Evolutionary conservation across 1,140 invertebrate genomes (phyloP), one percentile per base, ranked within the genome.

Genomic region (Vollenhovia emeryi): DNA sequence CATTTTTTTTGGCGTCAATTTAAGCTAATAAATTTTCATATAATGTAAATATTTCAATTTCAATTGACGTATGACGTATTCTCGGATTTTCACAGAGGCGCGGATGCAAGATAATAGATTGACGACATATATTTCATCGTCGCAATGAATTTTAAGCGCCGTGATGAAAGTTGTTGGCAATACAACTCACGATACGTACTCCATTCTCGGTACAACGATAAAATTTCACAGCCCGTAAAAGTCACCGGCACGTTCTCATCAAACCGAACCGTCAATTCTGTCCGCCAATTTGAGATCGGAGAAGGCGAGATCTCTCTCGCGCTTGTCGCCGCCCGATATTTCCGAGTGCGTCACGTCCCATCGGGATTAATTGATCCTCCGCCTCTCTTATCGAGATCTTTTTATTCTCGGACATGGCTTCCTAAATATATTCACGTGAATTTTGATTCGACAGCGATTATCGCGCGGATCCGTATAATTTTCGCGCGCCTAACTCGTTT

Each of bases 201-300:
- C 5, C 36, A 43, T 21, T 80, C 13, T 55, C 66, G 13, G 24
- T 80, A 13, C 27, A 73, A 21, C 57, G 24, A 40, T 59, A 74
- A 55, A 84, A 78, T 43, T 79, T 79, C 64, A 66, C 33, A 24
- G 43, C 3, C 40, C 48, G 71, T 73, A 57, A 84, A 87, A 88
- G 30, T 40, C 33, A 80, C 3, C 27, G 30, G 24, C 48, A 66
- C 55, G 64, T 24, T 45, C 21, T 48, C 48, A 71, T 87, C 86
- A 84, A 84, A 83, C 24, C 84, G 48, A 62, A 27, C 13, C 40
- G 40, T 33, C 78, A 74, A 87, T 84, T 87, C 66, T 21, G 9
- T 7, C 55, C 55, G 24, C n/a, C 80, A 64, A 84, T 84, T 88
- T 59, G 33, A 76, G 55, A 74, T 76, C 52, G 50, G 15, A 50